Base-by-base conservation (phyloP, 2,888 invertebrate genomes). In the Andrena chrysosceles region DNA sequence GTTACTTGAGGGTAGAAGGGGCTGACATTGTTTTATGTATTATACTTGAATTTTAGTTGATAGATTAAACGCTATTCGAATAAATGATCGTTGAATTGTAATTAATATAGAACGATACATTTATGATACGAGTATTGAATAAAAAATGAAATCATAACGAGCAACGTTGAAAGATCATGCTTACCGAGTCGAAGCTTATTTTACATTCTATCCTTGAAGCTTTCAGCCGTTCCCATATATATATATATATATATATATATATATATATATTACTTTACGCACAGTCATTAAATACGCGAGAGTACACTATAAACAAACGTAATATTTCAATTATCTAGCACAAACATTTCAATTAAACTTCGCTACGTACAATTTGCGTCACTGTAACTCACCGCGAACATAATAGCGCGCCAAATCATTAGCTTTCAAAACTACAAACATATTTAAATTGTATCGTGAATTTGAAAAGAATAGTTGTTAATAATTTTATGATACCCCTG, bases 91-190 rank as follows among this genome's bases (percentile, higher is more conserved):
- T 84, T 78, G 62, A 81, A 85, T 77, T 81, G 76, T 83, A 81
- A 84, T 76, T 83, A 75, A 83, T 69, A 77, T 75, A 68, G 71
- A 75, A 63, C 54, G 64, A 83, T 59, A 71, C 84, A 83, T 85
- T 89, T 88, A 84, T 83, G 70, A 85, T 83, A 85, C 64, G 76
- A 90, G 66, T 88, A 90, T 82, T 81, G 85, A 91, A 90, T 89
- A 87, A 90, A 90, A 85, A 68, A 67, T 72, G 42, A 70, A 77
- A n/a, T 54, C 59, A 42, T 63, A 66, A 70, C 42, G 23, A 72
- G 2, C n/a, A 73, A 56, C 13, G 23, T 59, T 31, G 54, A 31
- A 48, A 16, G 52, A 69, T 29, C 60, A 2, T 35, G 26, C 16
- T 56, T 70, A 66, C 29, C n/a, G n/a, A 23, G 33, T 64, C 29